Base-by-base conservation (phyloP, 2,797 vertebrate genomes). In the Margarornis squamiger region DNA sequence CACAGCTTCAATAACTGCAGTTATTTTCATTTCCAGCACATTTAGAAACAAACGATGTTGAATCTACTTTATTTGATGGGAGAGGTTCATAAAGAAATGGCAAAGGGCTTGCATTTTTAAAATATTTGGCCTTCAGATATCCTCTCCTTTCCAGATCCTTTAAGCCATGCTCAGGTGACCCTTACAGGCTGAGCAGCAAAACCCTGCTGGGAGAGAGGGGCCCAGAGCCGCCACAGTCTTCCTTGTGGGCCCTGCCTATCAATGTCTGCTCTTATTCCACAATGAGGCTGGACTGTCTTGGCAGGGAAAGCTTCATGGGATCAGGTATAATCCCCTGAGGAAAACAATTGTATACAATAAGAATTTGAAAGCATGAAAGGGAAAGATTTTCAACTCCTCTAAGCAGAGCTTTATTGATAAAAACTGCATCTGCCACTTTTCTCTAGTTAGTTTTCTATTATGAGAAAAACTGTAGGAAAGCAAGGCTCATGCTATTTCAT, bases 1-100 rank as follows among this genome's bases (percentile, higher is more conserved):
- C 72, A 54, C 74, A 90, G 84, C 55, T 77, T 77, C 73, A 96
- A 88, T 77, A 86, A 90, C 49, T 68, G 62, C 41, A 80, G 67
- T 76, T 96, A 81, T 95, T 96, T 95, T 90, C 76, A 79, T 79
- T 80, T 78, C 90, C 76, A 93, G 85, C 34, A 52, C 92, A 86
- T 97, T 97, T 93, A 88, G 94, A 96, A 96, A 96, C 85, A 97
- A 97, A 88, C 26, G n/a, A 16, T 48, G 29, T 82, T 94, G 70
- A 84, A 87, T 96, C 81, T 51, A 59, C 92, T 97, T 97, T 79
- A 83, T 96, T 96, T 76, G 65, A 91, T 81, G 91, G 75, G 57
- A 76, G 73, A 94, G 30, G 86, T 73, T 96, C 90, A 94, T 96
- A 94, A 97, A 95, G 91, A 95, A 71, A 92, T 90, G 81, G 88